phyloP scores from a whole-genome alignment of 2,888 invertebrate species.

The Melieria picta region DNA sequence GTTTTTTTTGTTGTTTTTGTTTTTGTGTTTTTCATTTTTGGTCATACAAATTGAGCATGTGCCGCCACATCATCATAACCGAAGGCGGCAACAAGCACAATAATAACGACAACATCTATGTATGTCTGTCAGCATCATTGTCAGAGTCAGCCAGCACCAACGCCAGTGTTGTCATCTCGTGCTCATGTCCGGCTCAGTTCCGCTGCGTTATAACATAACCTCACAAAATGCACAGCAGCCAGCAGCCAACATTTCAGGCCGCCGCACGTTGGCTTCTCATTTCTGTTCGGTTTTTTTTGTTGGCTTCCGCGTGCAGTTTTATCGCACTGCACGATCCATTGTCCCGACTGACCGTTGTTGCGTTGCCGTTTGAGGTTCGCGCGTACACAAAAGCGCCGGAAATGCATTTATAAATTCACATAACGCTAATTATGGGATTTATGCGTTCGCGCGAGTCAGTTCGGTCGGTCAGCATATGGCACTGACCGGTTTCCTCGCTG shows the following conservation, averaged over 20 bases:
- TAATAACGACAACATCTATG: constrained; percentile 5
- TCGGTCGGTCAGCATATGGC: background rate
- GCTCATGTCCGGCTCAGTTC: constrained; percentile 26
- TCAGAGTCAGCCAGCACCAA: constrained; percentile 6
- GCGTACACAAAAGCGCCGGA: constrained; percentile 33
- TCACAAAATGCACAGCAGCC: constrained; percentile 21
- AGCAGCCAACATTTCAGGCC: background rate
- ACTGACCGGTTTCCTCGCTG: too few relatives aligned
- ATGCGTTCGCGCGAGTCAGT: background rate
- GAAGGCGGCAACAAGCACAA: background rate
- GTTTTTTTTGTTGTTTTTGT: background rate
- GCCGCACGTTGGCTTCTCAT: background rate
- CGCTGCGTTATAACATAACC: constrained; percentile 18
- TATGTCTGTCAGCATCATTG: background rate
- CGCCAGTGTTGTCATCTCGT: constrained; percentile 11
- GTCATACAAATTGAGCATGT: background rate
- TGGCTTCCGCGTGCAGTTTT: too few relatives aligned
- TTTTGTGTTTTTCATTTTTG: constrained; percentile 13
- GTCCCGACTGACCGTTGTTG: background rate
- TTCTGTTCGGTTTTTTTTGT: background rate
- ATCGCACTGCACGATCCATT: too few relatives aligned
- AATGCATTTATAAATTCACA: constrained; percentile 44
- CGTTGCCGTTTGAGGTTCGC: background rate
- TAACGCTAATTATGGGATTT: constrained; percentile 47
- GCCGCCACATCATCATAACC: background rate